Evolutionary conservation across 2,888 invertebrate species (phyloP).

Genomic region (Helicoverpa assulta): DNA sequence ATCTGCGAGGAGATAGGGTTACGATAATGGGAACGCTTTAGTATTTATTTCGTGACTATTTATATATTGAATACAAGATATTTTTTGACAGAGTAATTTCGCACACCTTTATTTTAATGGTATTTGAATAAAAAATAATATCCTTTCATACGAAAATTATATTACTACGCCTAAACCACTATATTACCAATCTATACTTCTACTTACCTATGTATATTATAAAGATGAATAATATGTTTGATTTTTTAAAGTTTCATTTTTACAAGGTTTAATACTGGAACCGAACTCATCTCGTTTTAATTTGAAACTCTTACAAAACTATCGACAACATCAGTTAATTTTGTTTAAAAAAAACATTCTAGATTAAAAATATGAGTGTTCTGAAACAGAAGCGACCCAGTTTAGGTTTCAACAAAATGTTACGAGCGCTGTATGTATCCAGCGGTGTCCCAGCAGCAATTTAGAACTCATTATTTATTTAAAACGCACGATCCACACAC

Average conservation of each 20-base stretch:
- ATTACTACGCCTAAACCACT: too few species aligned
- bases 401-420: conserved; percentile 53
- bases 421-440: conserved; percentile 34
- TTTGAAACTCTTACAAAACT: background rate
- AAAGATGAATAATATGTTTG: too few species aligned
- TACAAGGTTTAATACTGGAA: too few species aligned
- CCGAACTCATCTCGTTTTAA: background rate
- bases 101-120: too few species aligned
- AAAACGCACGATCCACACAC: conserved; percentile 54
- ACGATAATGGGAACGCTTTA: conserved; percentile 34
- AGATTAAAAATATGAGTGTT: conserved; percentile 31
- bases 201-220: too few species aligned
- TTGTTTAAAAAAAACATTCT: conserved; percentile 5
- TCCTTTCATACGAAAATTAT: too few species aligned
- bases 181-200: too few species aligned
- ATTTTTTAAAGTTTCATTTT: too few species aligned
- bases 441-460: conserved; percentile 50
- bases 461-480: conserved; percentile 63
- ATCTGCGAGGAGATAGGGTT: conserved; percentile 41
- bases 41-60: conserved; percentile 23
- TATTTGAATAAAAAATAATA: too few species aligned
- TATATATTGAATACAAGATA: conserved; percentile 14
- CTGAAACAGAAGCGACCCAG: conserved; percentile 31
- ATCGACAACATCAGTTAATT: background rate
- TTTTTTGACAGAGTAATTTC: background rate